Percentiles rank a stretch among this genome's conserved stretches.
phyloP scores from a whole-genome alignment of 2,888 invertebrate genomes.

The Pollenia labialis region DNA sequence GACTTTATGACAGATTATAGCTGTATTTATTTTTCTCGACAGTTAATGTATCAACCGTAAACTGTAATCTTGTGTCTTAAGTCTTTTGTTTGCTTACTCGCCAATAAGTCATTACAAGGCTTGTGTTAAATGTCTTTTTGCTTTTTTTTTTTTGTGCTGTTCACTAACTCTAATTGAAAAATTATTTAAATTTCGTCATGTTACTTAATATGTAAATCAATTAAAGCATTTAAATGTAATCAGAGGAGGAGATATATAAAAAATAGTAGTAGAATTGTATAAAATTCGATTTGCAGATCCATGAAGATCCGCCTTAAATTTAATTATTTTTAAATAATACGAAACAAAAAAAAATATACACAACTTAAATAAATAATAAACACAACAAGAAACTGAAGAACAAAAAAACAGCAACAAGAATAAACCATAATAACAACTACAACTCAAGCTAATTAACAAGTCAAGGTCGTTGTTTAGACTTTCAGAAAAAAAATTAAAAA shows the following conservation, averaged over 20 bases:
- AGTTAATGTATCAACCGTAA: not conserved
- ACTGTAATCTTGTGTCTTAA: conserved; percentile 49
- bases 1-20: conserved; percentile 45
- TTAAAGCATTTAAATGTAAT: conserved; percentile 48
- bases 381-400: not conserved
- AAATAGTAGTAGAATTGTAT: conserved; percentile 10
- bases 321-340: conserved; percentile 56
- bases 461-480: conserved; percentile 79
- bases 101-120: conserved; percentile 40
- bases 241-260: not conserved
- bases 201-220: conserved; percentile 70
- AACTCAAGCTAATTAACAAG: conserved; percentile 79
- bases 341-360: conserved; percentile 20
- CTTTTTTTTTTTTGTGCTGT: not conserved
- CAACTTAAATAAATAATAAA: conserved; percentile 27
- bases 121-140: not conserved
- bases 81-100: conserved; percentile 41
- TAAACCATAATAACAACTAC: conserved; percentile 39
- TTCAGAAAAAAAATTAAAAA: conserved; percentile 43
- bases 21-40: not conserved
- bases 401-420: conserved; percentile 4
- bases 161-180: conserved; percentile 49
- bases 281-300: conserved; percentile 47
- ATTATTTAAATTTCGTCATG: conserved; percentile 66
- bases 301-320: conserved; percentile 72